Conservation (phyloP, 35 echinoderm and acorn worm genomes). For the Ptychodera flava region DNA sequence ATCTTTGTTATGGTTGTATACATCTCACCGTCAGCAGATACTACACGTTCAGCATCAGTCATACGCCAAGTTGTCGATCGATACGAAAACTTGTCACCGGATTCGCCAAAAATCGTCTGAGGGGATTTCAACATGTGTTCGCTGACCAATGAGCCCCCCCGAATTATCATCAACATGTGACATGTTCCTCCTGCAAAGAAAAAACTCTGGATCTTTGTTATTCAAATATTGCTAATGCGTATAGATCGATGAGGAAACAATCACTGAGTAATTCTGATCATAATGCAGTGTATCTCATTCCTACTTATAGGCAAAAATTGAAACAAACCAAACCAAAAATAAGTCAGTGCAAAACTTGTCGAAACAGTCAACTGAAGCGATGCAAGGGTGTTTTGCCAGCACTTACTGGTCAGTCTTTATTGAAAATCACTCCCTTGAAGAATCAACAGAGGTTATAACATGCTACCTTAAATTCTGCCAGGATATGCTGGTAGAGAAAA, state of each 20-base stretch:
- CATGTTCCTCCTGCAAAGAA: neutral
- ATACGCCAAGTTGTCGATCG: neutral
- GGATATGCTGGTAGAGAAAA: neutral
- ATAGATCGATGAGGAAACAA: neutral
- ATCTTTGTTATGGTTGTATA: constrained; percentile 54
- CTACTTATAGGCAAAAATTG: constrained; percentile 6
- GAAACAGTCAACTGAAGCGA: neutral
- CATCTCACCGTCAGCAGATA: constrained; percentile 35
- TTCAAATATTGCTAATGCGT: neutral
- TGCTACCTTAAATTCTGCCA: neutral
- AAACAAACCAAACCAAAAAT: neutral
- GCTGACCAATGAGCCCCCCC: neutral
- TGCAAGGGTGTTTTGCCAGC: constrained; percentile 3
- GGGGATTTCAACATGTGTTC: neutral
- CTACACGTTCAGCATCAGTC: neutral
- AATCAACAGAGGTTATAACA: neutral
- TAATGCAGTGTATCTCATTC: neutral
- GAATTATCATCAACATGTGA: neutral
- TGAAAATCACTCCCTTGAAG: neutral
- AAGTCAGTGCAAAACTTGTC: neutral
- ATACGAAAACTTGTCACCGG: neutral
- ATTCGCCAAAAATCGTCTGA: neutral
- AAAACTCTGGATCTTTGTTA: constrained; percentile 3
- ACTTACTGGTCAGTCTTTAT: neutral
- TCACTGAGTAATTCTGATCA: neutral